Evolutionary conservation across 2,113 vertebrate species (phyloP).

Genomic region (Psilopsiagon aurifrons): DNA sequence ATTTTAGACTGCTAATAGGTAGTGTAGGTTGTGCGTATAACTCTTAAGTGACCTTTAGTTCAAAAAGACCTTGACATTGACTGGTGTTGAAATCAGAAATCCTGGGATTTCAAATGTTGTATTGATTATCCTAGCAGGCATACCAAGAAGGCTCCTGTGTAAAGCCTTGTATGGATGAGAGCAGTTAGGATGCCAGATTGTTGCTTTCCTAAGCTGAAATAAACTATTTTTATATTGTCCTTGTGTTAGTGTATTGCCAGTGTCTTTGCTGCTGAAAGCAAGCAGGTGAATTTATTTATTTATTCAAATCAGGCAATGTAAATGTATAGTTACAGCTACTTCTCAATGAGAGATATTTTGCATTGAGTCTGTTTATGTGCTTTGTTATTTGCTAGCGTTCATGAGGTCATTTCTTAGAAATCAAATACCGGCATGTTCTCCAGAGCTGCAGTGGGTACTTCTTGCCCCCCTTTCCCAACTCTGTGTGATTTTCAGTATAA

Average conservation of each 20-base stretch:
- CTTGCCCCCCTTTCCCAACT: rapidly evolving
- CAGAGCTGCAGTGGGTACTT: background rate
- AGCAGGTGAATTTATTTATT: background rate
- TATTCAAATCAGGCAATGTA: background rate
- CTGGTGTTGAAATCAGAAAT: background rate
- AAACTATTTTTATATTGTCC: background rate
- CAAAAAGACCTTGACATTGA: background rate
- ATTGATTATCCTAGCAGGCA: background rate
- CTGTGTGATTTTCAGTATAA: background rate
- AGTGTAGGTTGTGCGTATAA: background rate
- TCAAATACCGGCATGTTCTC: background rate
- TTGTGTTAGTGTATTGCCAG: background rate
- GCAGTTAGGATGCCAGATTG: background rate
- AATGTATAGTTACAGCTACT: background rate
- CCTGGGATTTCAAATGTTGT: background rate
- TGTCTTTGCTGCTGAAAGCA: background rate
- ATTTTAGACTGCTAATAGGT: background rate
- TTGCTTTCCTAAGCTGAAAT: background rate
- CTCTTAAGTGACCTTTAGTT: background rate
- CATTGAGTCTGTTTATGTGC: background rate
- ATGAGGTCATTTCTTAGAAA: background rate
- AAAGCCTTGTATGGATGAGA: background rate
- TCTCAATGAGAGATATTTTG: background rate
- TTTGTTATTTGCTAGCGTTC: background rate
- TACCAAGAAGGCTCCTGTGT: background rate